Percentiles rank a stretch among this genome's conserved stretches.
These are phyloP conservation scores for Micropoecilia bifurca DNA, from an alignment of 2,797 vertebrate species.

Conservation along the genomic window DNA sequence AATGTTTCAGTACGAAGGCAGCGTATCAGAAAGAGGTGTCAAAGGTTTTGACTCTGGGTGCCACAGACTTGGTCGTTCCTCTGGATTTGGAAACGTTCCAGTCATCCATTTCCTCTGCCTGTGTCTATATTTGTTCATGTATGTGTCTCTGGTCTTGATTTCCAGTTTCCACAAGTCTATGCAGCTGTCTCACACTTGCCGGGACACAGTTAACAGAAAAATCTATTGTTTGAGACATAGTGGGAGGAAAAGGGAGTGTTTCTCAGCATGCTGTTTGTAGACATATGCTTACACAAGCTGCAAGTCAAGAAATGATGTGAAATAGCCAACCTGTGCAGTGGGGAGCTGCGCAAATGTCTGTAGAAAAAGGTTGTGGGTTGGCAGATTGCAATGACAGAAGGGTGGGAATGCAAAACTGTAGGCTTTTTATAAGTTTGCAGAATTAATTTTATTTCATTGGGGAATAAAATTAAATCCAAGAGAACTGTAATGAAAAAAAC, in stretches of 20 bases:
- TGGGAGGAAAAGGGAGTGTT: neutral
- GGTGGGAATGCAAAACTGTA: neutral
- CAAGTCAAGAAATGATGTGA: neutral
- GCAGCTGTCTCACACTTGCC: neutral
- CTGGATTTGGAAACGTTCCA: neutral
- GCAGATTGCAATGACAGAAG: neutral
- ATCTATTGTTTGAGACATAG: neutral
- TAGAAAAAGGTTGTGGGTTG: neutral
- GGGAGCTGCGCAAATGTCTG: neutral
- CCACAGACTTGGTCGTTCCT: neutral
- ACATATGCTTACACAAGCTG: neutral
- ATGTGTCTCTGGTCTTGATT: neutral
- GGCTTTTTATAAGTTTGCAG: no score
- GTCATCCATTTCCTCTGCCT: neutral
- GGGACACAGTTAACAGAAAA: neutral
- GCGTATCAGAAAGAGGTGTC: neutral
- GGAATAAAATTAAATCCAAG: neutral
- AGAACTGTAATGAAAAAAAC: no score
- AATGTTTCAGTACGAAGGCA: neutral
- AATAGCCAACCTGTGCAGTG: neutral
- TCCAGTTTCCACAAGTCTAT: neutral
- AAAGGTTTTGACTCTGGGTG: neutral
- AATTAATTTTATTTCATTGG: neutral
- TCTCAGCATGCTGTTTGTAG: neutral
- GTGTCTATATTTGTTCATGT: neutral